Evolutionary conservation across 2,888 invertebrate species (phyloP), one percentile per base, ranked within the genome.

Genomic region (Morpho helenor): DNA sequence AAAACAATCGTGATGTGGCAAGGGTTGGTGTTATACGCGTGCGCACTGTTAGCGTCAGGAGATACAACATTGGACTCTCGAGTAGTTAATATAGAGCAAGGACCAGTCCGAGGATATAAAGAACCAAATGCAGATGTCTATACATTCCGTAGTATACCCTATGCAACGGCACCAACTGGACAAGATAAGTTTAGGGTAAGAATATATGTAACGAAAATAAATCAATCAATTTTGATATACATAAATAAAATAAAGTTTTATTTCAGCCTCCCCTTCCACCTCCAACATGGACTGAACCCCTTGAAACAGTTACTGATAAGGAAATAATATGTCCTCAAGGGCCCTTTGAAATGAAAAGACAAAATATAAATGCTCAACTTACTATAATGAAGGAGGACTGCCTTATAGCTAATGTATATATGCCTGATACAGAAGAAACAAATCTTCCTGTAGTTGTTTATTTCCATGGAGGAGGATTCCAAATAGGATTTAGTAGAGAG

Each of bases 391-490:
- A 46, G 56, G 74, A 76, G 57, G 65, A 74, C 54, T 75, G 73
- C 49, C 63, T 75, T 0, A 61, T 74, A 7, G 67, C 68, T 2
- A 74, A 70, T 23, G 57, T 76, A 3, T 73, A 64, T 59, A 64
- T 73, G 4, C 74, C 74, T 4, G 62, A 70, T 7, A 72, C 69
- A 7, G 60, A 69, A 8, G 52, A 62, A 42, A 63, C 52, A 0
- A 70, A 69, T 42, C 57, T 74, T 10, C 80, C 90, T 3, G 90
- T 90, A 1, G 61, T 87, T 48, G 81, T 89, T 8, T 69, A 75
- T 50, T 68, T 90, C 2, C 91, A 90, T 55, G 89, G 89, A n/a
- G 90, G 91, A 3, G 84, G 76, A 6, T 89, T 77, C 57, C 76
- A 82, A 68, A 57, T 68, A 2, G 87, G 86, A 7, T 69, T 63